Percentiles rank a stretch among this genome's conserved stretches.
phyloP scores from a whole-genome alignment of 1,140 invertebrate species.

The Anadara kagoshimensis region DNA sequence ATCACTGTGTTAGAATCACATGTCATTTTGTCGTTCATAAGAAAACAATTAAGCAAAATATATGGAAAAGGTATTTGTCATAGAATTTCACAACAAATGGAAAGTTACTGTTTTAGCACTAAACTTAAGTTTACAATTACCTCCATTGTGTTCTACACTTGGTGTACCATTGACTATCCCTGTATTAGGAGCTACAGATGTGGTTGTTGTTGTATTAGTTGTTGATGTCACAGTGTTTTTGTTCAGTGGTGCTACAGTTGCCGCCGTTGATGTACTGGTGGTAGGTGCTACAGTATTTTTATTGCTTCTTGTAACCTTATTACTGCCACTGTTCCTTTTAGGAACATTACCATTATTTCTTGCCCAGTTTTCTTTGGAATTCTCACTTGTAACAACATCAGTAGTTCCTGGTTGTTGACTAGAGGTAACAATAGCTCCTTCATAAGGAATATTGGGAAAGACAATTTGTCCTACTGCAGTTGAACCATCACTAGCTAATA shows the following conservation, averaged over 20 bases:
- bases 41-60: no score
- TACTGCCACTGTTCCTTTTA: constrained; percentile 23
- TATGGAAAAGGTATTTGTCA: no score
- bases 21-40: no score
- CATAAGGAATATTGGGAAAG: constrained; percentile 44
- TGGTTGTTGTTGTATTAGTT: no score
- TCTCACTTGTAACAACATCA: constrained; percentile 16
- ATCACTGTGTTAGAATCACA: no score
- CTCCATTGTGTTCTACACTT: constrained; percentile 29
- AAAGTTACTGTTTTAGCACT: no score
- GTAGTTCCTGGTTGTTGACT: constrained; percentile 33
- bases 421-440: constrained; percentile 29
- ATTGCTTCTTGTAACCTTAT: constrained; percentile 4
- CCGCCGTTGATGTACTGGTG: constrained; percentile 34
- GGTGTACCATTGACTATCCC: constrained; percentile 22
- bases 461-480: constrained; percentile 42
- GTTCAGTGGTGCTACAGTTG: constrained; percentile 8
- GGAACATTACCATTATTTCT: constrained; percentile 41
- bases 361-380: constrained; percentile 33
- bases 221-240: no score
- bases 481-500: constrained; percentile 35
- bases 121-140: constrained; percentile 1
- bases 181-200: no score
- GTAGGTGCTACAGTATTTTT: constrained; percentile 28
- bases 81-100: no score